Base-by-base conservation (phyloP, 2,888 invertebrate species). In the Alloplasta piceator region DNA sequence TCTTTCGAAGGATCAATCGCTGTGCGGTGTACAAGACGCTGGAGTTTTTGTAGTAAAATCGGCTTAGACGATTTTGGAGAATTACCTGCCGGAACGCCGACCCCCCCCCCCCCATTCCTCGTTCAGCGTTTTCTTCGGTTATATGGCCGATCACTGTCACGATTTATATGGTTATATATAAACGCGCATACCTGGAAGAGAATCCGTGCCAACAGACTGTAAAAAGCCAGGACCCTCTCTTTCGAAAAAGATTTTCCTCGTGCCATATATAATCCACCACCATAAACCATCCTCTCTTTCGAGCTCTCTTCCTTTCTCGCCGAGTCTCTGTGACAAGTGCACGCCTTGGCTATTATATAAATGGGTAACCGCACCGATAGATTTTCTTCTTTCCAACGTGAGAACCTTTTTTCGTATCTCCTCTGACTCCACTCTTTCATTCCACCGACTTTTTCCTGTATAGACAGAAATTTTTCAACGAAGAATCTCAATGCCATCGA, bases 201-300 rank as follows among this genome's bases (percentile, higher is more conserved):
- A 52, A 61, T 10, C 41, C 52, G 12, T 41, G 50, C 7, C 48
- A 70, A 64, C 84, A 80, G 77, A 84, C 86, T 86, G 86, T 88
- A 87, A 89, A 87, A 87, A 87, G 86, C 83, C 85, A 86, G 84
- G 84, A 84, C 85, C 82, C 81, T 83, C 26, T 26, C 79, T 85
- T 81, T 83, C 85, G 83, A 70, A 77, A 79, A 68, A 76, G 80
- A 82, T 82, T 86, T 86, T 87, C 85, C 83, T 83, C 72, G 70
- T 77, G 72, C 72, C 77, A 66, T 76, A 26, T 26, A 82, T 84
- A 83, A 87, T 87, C 83, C 85, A 75, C 60, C 76, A 56, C 66
- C 79, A 79, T 82, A 82, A 83, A 64, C 39, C 61, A 60, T 52
- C 52, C 55, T 7, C 55, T 66, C 58, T 80, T 66, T 12, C 36